Percentiles rank a stretch among this genome's conserved stretches.
phyloP scores from a whole-genome alignment of 2,113 vertebrate species.

The Calypte anna region DNA sequence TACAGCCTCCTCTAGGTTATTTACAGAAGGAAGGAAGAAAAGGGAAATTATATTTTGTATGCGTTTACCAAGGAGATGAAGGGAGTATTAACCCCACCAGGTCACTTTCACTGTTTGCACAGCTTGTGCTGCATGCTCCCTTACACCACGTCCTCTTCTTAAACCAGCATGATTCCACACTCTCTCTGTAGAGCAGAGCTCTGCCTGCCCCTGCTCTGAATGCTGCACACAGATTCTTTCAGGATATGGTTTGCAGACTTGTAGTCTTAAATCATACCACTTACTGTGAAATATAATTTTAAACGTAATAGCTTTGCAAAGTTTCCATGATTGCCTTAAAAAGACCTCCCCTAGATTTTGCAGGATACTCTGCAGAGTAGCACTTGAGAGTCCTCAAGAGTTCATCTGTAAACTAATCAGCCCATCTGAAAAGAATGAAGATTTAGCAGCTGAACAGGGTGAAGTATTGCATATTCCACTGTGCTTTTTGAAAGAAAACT shows the following conservation, averaged over 20 bases:
- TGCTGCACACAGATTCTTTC: not conserved
- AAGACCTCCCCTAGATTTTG: not conserved
- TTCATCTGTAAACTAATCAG: slow-evolving; percentile 10
- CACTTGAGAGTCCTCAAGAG: not conserved
- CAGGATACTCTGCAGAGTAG: not conserved
- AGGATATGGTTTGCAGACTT: not conserved
- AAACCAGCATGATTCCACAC: not conserved
- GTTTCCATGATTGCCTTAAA: not conserved
- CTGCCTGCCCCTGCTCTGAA: not conserved
- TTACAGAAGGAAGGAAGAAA: not conserved
- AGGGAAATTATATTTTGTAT: not conserved
- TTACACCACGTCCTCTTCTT: not conserved
- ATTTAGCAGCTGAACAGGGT: not conserved
- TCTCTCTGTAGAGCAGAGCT: not conserved
- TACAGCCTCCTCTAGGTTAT: not conserved
- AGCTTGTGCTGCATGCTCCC: not conserved
- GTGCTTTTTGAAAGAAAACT: not conserved
- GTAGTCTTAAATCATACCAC: not conserved
- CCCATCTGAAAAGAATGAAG: not conserved
- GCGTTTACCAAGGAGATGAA: not conserved
- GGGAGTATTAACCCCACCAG: not conserved
- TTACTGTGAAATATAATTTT: slow-evolving; percentile 18
- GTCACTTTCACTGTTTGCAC: not conserved
- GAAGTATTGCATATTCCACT: not conserved
- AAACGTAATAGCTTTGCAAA: not conserved